These are phyloP conservation scores for Hypsibius dujardini DNA, from an alignment of 1,140 invertebrate species.

Conservation along the genomic window DNA sequence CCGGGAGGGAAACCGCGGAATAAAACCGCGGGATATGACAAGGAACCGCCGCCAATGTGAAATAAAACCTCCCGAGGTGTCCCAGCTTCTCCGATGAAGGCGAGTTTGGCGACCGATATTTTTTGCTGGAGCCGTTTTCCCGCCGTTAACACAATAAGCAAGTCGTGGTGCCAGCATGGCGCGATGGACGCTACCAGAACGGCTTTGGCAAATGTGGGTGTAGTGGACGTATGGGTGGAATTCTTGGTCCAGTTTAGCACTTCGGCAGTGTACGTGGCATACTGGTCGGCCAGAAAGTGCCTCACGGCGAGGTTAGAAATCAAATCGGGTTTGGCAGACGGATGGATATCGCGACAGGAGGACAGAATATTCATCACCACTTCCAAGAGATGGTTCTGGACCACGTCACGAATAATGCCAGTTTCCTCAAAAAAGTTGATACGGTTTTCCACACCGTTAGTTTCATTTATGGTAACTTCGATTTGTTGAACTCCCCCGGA, in stretches of 20 bases:
- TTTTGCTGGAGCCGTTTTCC: background rate
- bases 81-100: background rate
- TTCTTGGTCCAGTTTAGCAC: background rate
- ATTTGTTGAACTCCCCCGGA: background rate
- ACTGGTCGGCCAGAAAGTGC: background rate
- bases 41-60: background rate
- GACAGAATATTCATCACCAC: conserved; percentile 1
- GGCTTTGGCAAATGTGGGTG: background rate
- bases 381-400: conserved; percentile 24
- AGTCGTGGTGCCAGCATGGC: background rate
- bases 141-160: background rate
- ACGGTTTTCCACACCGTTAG: background rate
- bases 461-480: background rate
- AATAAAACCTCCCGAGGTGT: background rate
- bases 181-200: background rate
- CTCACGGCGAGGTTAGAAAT: background rate
- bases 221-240: background rate
- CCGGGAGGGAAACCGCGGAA: background rate
- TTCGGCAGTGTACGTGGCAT: background rate
- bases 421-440: conserved; percentile 20
- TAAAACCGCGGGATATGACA: background rate
- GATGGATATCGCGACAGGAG: background rate
- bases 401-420: conserved; percentile 24
- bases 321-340: background rate
- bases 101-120: background rate